Base-by-base conservation (phyloP, 2,888 invertebrate genomes). In the Muschampia plurimacula region DNA sequence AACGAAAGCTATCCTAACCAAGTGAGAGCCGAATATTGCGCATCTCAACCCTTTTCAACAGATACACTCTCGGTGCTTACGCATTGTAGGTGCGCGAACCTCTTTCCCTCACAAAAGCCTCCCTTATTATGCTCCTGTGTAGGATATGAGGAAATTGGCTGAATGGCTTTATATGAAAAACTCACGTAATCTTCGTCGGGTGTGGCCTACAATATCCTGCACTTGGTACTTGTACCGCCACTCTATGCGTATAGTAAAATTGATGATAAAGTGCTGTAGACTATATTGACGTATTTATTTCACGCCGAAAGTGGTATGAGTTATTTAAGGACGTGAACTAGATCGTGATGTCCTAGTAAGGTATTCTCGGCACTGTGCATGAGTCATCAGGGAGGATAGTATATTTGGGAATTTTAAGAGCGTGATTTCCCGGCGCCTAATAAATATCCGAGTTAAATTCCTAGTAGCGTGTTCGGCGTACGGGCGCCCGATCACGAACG, bases 131-230 rank as follows among this genome's bases (percentile, higher is more conserved):
- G 89, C 90, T 89, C 85, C 87, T 88, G 86, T 91, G 89, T 90
- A 88, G 91, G 90, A 90, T 93, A 92, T 91, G 89, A 91, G 91
- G 92, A 92, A 93, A 94, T 93, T 93, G 93, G 92, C 89, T 91
- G 90, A 92, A 93, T 93, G 88, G 92, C 90, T 90, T 91, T 90
- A 89, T 92, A 92, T 91, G 90, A 93, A 93, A 93, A 93, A 92
- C 89, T 92, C 90, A 80, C 88, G 91, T 92, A 92, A 93, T 93
- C 89, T 92, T 86, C 86, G 86, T 82, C 81, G 86, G 88, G 88
- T 87, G 85, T 86, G 86, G 84, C 84, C 87, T 84, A 88, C 90
- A 89, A 92, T 92, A 92, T 90, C 86, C 87, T 86, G 86, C 86
- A 89, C 86, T 89, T 86, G 88, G 85, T 84, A 84, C 83, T 83